These are phyloP conservation scores for Metopia argyrocephala DNA, from an alignment of 2,888 invertebrate genomes.

Conservation along the genomic window DNA sequence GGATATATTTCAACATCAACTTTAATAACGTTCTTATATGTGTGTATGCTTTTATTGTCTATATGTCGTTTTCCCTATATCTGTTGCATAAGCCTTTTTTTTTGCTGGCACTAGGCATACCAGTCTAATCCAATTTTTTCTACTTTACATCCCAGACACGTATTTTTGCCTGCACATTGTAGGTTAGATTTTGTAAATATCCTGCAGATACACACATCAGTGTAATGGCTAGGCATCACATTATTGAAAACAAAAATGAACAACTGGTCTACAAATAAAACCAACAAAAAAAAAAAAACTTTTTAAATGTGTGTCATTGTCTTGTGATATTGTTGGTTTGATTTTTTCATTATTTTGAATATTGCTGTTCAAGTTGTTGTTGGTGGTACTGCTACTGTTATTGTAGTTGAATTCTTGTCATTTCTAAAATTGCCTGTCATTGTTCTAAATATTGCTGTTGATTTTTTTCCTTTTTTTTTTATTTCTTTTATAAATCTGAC, in stretches of 20 bases:
- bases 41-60: background rate
- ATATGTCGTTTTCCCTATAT: background rate
- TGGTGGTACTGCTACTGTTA: background rate
- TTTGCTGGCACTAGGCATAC: background rate
- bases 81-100: background rate
- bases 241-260: conserved; percentile 8
- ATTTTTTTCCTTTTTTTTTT: background rate
- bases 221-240: conserved; percentile 19
- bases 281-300: background rate
- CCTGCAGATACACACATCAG: conserved; percentile 43
- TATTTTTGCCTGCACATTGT: background rate
- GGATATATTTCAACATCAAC: conserved; percentile 13
- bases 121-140: background rate
- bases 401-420: background rate
- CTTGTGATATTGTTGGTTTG: background rate
- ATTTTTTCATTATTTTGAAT: background rate
- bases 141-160: background rate
- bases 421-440: conserved; percentile 10
- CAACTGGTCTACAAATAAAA: background rate
- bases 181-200: conserved; percentile 5
- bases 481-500: conserved; percentile 34
- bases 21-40: background rate
- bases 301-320: conserved; percentile 48
- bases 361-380: background rate
- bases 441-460: conserved; percentile 6